A percentile compares a stretch with the other conserved stretches of the same genome.
Evolutionary conservation across 1,140 invertebrate genomes (phyloP).

Genomic region (Lethrus apterus): DNA sequence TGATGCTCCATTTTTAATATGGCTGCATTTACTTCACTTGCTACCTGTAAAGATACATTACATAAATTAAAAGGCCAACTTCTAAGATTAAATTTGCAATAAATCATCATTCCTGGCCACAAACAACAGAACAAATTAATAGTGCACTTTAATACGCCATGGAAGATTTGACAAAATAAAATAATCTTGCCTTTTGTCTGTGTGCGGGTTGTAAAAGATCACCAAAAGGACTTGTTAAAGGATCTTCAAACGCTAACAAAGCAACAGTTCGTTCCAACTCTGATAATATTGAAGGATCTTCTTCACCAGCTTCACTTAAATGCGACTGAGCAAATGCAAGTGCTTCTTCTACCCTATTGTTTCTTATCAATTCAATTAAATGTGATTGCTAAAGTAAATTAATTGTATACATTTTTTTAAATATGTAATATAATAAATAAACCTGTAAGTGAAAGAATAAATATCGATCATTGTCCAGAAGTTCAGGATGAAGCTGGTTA

Average conservation of each 20-base stretch:
- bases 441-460: slow-evolving; percentile 93
- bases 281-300: slow-evolving; percentile 67
- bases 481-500: slow-evolving; percentile 89
- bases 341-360: slow-evolving; percentile 86
- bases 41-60: slow-evolving; percentile 58
- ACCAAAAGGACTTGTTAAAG: slow-evolving; percentile 88
- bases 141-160: slow-evolving; percentile 3
- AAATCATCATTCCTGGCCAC: too few species aligned
- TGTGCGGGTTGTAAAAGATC: slow-evolving; percentile 89
- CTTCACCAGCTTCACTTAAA: slow-evolving; percentile 85
- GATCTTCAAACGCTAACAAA: slow-evolving; percentile 93
- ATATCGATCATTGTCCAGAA: slow-evolving; percentile 91
- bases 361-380: slow-evolving; percentile 86
- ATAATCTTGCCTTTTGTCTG: slow-evolving; percentile 79
- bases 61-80: slow-evolving; percentile 16
- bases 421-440: too few species aligned
- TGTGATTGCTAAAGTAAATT: slow-evolving; percentile 73
- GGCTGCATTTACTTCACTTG: slow-evolving; percentile 93
- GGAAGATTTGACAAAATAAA: slow-evolving; percentile 11
- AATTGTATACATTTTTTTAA: too few species aligned
- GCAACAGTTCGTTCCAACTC: slow-evolving; percentile 85
- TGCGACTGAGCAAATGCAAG: slow-evolving; percentile 93
- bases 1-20: slow-evolving; percentile 88
- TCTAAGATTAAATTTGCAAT: too few species aligned
- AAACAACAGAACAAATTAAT: too few species aligned